phyloP scores from a whole-genome alignment of 2,113 vertebrate species.

The Dicaeum eximium region DNA sequence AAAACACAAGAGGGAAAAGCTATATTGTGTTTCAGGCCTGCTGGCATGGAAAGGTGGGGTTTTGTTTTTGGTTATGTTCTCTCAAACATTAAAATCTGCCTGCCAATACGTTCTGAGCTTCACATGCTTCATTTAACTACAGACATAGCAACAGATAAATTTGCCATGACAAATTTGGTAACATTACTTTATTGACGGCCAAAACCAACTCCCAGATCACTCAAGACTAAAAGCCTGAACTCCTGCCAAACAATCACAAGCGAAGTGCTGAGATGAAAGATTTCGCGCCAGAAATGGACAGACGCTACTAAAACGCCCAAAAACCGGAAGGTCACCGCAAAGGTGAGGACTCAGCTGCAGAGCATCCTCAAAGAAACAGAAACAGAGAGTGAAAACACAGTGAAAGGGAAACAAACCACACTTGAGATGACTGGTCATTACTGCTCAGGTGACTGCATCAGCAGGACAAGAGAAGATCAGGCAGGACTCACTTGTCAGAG shows the following conservation, averaged over 20 bases:
- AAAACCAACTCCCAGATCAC: background rate
- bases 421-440: background rate
- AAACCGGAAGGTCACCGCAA: background rate
- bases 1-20: background rate
- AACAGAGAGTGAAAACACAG: background rate
- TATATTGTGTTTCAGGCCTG: background rate
- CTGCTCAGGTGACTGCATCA: accelerated
- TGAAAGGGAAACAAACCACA: background rate
- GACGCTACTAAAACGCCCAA: background rate
- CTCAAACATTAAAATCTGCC: constrained; percentile 16
- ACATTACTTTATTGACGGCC: constrained; percentile 26
- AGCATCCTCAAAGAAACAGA: background rate
- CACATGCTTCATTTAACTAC: constrained; percentile 20
- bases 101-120: constrained; percentile 35
- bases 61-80: constrained; percentile 30
- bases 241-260: background rate
- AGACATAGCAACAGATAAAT: constrained; percentile 64
- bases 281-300: background rate
- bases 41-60: background rate
- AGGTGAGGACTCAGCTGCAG: background rate
- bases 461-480: background rate
- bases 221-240: constrained; percentile 10
- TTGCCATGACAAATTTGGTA: constrained; percentile 28
- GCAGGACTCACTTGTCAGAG: background rate
- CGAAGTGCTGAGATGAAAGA: background rate